Conservation (phyloP, 2,888 invertebrate genomes). For the Tachina grossa region DNA sequence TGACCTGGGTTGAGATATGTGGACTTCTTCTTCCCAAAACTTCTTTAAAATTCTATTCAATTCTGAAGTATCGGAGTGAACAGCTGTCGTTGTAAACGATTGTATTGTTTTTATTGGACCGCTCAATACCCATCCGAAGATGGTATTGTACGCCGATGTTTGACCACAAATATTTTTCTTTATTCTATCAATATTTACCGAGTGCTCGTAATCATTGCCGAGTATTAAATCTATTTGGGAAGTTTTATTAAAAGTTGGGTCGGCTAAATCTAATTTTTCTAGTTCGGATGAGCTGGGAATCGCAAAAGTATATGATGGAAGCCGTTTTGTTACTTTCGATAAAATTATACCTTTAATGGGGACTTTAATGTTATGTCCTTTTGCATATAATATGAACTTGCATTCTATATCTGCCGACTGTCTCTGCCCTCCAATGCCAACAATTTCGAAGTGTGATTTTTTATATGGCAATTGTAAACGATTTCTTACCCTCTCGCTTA, state of each 20-base stretch:
- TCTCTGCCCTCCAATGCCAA: slow-evolving; percentile 29
- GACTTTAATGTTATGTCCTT: neutral
- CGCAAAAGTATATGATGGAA: neutral
- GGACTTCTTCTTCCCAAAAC: slow-evolving; percentile 49
- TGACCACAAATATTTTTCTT: no score
- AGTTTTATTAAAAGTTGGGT: slow-evolving; percentile 38
- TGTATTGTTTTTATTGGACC: slow-evolving; percentile 20
- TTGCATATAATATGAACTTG: neutral
- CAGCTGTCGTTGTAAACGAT: neutral
- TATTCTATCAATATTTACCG: slow-evolving; percentile 20
- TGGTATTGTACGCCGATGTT: slow-evolving; percentile 22
- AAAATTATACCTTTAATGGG: slow-evolving; percentile 29
- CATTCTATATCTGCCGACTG: slow-evolving; percentile 32
- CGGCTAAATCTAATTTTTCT: slow-evolving; percentile 18
- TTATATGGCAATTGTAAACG: neutral
- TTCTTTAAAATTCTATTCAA: slow-evolving; percentile 13
- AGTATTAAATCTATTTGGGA: slow-evolving; percentile 32
- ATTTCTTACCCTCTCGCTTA: slow-evolving; percentile 12
- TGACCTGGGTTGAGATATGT: neutral
- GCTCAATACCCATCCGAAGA: slow-evolving; percentile 42
- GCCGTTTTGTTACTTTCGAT: slow-evolving; percentile 23
- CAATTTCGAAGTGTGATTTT: slow-evolving; percentile 28
- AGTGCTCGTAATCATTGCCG: slow-evolving; percentile 25
- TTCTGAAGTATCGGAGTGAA: neutral
- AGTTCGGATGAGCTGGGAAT: neutral